Conservation (phyloP, 2,797 vertebrate genomes). For the Propithecus deckenii region DNA sequence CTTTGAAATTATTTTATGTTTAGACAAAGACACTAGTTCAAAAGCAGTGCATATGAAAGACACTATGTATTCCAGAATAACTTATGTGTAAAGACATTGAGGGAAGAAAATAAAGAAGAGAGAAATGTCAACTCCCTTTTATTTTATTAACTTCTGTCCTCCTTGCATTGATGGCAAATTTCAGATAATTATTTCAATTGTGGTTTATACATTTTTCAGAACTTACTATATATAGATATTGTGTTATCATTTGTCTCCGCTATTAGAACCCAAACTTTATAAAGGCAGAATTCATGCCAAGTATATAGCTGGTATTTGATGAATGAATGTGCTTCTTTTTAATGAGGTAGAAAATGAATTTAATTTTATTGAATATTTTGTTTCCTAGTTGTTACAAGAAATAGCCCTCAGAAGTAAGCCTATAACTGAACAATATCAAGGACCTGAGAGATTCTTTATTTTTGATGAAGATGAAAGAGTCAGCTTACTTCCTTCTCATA, state of each 20-base stretch:
- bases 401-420: conserved; percentile 78
- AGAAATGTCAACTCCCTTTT: background rate
- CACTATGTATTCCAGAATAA: background rate
- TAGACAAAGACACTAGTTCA: background rate
- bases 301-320: background rate
- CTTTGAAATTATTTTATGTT: conserved; percentile 29
- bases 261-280: background rate
- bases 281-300: background rate
- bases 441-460: conserved; percentile 83
- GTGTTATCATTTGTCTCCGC: background rate
- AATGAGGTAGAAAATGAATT: conserved; percentile 4
- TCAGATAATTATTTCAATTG: background rate
- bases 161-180: background rate
- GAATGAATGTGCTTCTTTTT: background rate
- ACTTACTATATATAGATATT: background rate
- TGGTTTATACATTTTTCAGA: background rate
- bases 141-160: background rate
- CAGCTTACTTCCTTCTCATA: background rate
- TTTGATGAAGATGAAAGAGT: conserved; percentile 55
- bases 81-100: background rate
- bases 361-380: conserved; percentile 50
- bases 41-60: background rate
- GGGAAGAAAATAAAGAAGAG: background rate
- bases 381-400: conserved; percentile 79
- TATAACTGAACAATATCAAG: conserved; percentile 70